Evolutionary conservation across 2,888 invertebrate species (phyloP), one percentile per base, ranked within the genome.

Genomic region (Troides aeacus): DNA sequence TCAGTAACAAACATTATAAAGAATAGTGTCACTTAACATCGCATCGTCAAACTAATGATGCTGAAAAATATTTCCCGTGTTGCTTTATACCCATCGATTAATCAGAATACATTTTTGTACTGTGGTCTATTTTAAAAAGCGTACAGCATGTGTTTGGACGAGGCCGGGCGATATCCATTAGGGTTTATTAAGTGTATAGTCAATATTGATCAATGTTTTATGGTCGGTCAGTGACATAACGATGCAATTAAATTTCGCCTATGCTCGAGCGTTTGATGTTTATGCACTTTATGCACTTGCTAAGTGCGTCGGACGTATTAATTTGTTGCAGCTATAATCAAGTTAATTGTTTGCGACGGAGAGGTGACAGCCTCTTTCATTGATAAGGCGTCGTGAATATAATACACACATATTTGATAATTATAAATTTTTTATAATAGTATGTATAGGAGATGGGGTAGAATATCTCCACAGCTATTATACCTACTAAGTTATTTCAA

Each of bases 1-100:
- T 58, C 50, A n/a, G 24, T 12, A 58, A 66, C 36, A 58, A 63
- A 63, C 30, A 66, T 24, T 66, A 56, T 50, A 69, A 66, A 64
- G 62, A 69, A 76, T 75, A 77, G 74, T 78, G 75, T 73, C 73
- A 76, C 73, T 77, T 78, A 77, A 17, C 23, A n/a, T 65, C 73
- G 68, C 71, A 72, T 70, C 75, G 73, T 76, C 84, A 84, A 81
- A 82, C 83, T 90, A 90, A 92, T 86, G 92, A 90, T 82, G 83
- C 87, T 84, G 86, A 90, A 90, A 92, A 91, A 90, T 91, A 89
- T 89, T 92, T 92, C 82, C 79, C 90, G 76, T 92, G 92, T 92
- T 77, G 79, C 85, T 80, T 87, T 83, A 87, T 87, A 82, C 76
- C 79, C 83, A 84, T 87, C 88, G 82, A 91, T 92, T 91, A 90